A percentile compares a stretch with the other conserved stretches of the same genome.
Evolutionary conservation across 2,797 vertebrate species (phyloP).

Genomic region (Aselliscus stoliczkanus): DNA sequence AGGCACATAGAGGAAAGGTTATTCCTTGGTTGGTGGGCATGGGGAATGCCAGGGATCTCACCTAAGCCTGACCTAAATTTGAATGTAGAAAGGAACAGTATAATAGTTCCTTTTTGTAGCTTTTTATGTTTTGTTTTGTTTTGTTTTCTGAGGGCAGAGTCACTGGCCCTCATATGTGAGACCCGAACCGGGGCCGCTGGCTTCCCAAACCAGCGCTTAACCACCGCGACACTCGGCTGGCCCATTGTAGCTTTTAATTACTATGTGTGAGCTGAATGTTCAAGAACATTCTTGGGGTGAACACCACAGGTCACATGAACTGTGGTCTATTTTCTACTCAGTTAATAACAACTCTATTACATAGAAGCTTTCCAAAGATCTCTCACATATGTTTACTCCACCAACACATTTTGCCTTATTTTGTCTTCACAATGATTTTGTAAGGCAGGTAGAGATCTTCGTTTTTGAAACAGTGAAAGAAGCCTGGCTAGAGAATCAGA

Average conservation of each 20-base stretch:
- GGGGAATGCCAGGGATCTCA: background rate
- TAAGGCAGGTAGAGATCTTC: background rate
- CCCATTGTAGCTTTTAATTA: slow-evolving; percentile 19
- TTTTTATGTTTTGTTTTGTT: no score
- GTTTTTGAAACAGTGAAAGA: background rate
- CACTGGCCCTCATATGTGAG: no score
- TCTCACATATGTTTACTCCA: background rate
- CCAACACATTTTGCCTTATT: background rate
- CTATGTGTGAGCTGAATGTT: slow-evolving; percentile 39
- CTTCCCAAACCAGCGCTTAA: no score
- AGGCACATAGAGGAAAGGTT: background rate
- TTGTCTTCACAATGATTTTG: background rate
- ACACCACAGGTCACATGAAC: background rate
- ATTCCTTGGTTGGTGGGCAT: background rate
- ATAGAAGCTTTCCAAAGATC: background rate
- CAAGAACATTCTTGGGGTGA: background rate
- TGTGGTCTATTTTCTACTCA: background rate
- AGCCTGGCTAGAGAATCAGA: background rate
- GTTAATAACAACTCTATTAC: background rate
- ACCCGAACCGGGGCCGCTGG: no score
- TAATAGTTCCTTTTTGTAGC: background rate
- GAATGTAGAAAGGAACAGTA: background rate
- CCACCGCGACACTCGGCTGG: no score
- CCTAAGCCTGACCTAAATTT: background rate
- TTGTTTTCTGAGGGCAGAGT: no score